Conservation (phyloP, 2,888 invertebrate species). For the Conomelus anceps region DNA sequence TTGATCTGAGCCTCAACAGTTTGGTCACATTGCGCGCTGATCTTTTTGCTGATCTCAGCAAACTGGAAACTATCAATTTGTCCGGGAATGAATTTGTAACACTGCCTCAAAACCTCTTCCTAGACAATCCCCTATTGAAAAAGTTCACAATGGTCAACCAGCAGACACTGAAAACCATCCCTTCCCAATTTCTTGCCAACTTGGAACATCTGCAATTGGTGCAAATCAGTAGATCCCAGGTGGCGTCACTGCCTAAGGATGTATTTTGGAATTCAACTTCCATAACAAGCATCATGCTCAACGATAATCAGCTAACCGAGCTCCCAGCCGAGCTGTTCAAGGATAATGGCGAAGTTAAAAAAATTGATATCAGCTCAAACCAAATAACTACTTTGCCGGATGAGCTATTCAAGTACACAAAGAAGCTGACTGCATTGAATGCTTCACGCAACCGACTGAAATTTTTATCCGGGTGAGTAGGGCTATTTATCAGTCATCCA, state of each 20-base stretch:
- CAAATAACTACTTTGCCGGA: constrained; percentile 52
- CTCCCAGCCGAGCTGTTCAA: constrained; percentile 58
- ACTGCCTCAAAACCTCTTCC: constrained; percentile 55
- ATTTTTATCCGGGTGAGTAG: constrained; percentile 50
- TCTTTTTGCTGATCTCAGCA: constrained; percentile 54
- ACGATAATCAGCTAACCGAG: constrained; percentile 47
- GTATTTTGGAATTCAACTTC: constrained; percentile 54
- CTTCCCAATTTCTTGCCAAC: constrained; percentile 53
- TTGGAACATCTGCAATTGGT: constrained; percentile 43
- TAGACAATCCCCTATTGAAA: constrained; percentile 48
- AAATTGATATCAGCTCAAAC: constrained; percentile 61
- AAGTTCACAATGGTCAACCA: constrained; percentile 39
- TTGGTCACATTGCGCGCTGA: constrained; percentile 54
- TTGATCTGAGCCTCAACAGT: constrained; percentile 63
- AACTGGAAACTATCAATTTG: constrained; percentile 53
- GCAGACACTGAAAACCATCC: constrained; percentile 49
- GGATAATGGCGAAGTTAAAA: constrained; percentile 54
- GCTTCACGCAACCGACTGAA: constrained; percentile 58
- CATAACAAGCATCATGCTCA: constrained; percentile 55
- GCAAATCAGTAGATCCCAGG: constrained; percentile 40
- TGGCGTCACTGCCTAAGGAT: constrained; percentile 53
- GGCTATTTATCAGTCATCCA: not conserved
- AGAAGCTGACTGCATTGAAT: constrained; percentile 51
- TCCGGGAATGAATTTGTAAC: constrained; percentile 58
- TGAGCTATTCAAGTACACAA: constrained; percentile 51